Percentiles rank a stretch among this genome's conserved stretches.
Evolutionary conservation across 1,140 invertebrate species (phyloP).

Genomic region (Plodia interpunctella): DNA sequence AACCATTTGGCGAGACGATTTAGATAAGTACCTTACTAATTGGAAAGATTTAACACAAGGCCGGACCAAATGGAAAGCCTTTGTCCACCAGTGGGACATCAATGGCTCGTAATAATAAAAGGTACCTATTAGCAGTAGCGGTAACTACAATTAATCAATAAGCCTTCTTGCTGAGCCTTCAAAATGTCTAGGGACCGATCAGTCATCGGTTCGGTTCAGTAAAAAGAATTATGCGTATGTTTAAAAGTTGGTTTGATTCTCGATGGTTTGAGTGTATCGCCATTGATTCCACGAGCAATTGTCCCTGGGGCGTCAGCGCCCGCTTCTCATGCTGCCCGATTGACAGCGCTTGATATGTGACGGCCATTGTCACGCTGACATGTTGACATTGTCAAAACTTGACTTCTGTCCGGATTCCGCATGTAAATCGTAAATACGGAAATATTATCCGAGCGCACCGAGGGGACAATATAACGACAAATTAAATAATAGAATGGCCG

Average conservation of each 20-base stretch:
- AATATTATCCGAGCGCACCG: slow-evolving; percentile 52
- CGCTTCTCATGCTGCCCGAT: slow-evolving; percentile 66
- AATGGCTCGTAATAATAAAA: no score
- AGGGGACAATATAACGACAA: slow-evolving; percentile 64
- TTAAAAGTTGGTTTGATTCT: slow-evolving; percentile 42
- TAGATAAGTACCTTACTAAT: no score
- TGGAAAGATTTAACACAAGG: no score
- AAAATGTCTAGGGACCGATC: slow-evolving; percentile 49
- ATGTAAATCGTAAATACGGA: slow-evolving; percentile 68
- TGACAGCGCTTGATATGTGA: slow-evolving; percentile 71
- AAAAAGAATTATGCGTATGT: slow-evolving; percentile 46
- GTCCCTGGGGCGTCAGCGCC: slow-evolving; percentile 32
- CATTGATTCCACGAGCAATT: slow-evolving; percentile 34
- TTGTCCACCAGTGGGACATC: no score
- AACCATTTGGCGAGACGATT: no score
- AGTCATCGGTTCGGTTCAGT: slow-evolving; percentile 37
- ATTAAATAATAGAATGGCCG: slow-evolving; percentile 74
- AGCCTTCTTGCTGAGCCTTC: slow-evolving; percentile 21
- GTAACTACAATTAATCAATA: slow-evolving; percentile 15
- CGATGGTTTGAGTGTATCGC: slow-evolving; percentile 21
- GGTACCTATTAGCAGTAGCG: slow-evolving; percentile 2
- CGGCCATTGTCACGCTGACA: slow-evolving; percentile 68
- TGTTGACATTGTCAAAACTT: slow-evolving; percentile 73
- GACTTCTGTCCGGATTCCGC: slow-evolving; percentile 73
- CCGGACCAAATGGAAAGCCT: no score